A percentile compares a stretch with the other conserved stretches of the same genome.
Conservation (phyloP, 1,140 invertebrate species). For the Berghia stephanieae region DNA sequence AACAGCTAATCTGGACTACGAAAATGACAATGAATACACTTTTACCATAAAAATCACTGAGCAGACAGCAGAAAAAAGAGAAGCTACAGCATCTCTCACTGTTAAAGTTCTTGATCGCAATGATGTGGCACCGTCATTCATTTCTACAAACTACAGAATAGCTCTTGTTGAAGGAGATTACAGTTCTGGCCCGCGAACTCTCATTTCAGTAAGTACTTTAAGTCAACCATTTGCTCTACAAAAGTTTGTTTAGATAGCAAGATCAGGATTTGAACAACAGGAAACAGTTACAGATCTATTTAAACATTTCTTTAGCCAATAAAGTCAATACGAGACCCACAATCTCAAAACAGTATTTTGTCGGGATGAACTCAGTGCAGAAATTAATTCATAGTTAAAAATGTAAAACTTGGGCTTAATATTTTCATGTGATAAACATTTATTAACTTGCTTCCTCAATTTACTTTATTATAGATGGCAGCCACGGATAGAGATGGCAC, state of each 20-base stretch:
- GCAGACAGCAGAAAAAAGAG: constrained; percentile 21
- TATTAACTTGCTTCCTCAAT: neutral
- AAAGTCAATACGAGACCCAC: too few species aligned
- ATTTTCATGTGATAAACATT: neutral
- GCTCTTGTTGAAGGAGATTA: constrained; percentile 39
- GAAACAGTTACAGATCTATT: neutral
- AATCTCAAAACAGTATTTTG: too few species aligned
- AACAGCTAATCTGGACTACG: constrained; percentile 41
- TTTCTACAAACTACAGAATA: constrained; percentile 35
- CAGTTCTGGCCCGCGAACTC: constrained; percentile 19
- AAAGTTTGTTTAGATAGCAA: neutral
- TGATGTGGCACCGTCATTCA: constrained; percentile 24
- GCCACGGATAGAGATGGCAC: constrained; percentile 44
- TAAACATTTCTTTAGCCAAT: neutral
- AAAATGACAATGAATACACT: constrained; percentile 29
- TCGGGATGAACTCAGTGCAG: too few species aligned
- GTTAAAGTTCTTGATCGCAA: constrained; percentile 39
- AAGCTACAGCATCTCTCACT: constrained; percentile 35
- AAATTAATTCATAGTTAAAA: too few species aligned
- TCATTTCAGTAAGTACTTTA: constrained; percentile 32
- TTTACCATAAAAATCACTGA: constrained; percentile 48
- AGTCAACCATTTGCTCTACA: neutral
- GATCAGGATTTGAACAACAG: too few species aligned
- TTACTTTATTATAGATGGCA: constrained; percentile 37
- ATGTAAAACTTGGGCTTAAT: too few species aligned